These are phyloP conservation scores for Halcyon badia DNA, from an alignment of 2,797 vertebrate genomes.

Conservation along the genomic window DNA sequence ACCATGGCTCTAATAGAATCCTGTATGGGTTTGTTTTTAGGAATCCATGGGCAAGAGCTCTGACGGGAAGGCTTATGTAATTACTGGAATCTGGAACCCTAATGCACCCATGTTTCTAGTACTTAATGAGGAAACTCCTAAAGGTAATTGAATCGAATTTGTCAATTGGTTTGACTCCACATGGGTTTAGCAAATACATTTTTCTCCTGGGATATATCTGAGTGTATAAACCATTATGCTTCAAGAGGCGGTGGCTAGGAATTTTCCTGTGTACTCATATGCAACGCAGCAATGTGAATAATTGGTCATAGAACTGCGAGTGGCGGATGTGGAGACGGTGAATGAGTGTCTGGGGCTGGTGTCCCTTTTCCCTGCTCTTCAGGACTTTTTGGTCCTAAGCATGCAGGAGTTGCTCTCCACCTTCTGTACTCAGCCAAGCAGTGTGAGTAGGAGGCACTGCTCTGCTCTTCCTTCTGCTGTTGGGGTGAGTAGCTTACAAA, in stretches of 20 bases:
- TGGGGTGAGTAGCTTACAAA: background rate
- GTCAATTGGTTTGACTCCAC: background rate
- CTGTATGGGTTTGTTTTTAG: conserved; percentile 73
- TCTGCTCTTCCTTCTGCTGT: background rate
- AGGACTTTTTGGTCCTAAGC: background rate
- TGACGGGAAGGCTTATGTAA: conserved; percentile 94
- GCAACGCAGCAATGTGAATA: background rate
- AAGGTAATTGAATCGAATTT: conserved; percentile 82
- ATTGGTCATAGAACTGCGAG: background rate
- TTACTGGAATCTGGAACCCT: conserved; percentile 96
- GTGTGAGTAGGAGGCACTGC: background rate
- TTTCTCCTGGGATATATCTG: background rate
- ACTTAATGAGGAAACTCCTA: conserved; percentile 97
- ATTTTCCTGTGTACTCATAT: background rate
- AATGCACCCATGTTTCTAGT: conserved; percentile 89
- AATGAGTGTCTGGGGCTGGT: background rate
- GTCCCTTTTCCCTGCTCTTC: background rate
- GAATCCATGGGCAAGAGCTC: conserved; percentile 96
- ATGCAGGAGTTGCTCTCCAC: background rate
- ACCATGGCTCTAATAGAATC: background rate
- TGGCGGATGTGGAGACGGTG: background rate
- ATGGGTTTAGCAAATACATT: background rate
- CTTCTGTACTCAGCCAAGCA: background rate
- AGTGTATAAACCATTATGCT: background rate
- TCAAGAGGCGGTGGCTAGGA: background rate